A percentile compares a stretch with the other conserved stretches of the same genome.
Conservation (phyloP, 1,140 invertebrate species). For the Stenopsyche tienmushanensis region DNA sequence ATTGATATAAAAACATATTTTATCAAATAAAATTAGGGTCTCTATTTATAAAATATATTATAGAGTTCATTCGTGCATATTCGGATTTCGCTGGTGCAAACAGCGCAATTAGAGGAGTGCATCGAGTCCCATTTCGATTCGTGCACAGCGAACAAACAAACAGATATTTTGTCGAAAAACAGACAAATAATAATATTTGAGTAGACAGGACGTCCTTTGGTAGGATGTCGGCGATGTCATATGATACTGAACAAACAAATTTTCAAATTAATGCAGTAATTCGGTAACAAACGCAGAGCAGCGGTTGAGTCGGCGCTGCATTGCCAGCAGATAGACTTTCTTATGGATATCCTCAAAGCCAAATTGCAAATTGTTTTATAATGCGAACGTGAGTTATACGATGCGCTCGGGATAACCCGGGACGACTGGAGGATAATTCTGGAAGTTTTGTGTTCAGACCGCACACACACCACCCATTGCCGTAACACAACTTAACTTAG, state of each 20-base stretch:
- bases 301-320: neutral
- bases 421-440: no score
- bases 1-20: no score
- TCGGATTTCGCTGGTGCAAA: no score
- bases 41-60: no score
- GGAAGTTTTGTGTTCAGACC: no score
- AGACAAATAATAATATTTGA: neutral
- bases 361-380: slow-evolving; percentile 21
- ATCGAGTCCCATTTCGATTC: neutral
- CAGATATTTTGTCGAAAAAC: neutral
- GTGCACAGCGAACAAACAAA: neutral
- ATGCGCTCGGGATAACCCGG: neutral
- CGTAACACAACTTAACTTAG: slow-evolving; percentile 2
- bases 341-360: slow-evolving; percentile 1
- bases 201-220: neutral
- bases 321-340: neutral
- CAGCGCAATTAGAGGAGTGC: neutral
- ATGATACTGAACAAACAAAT: no score
- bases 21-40: no score
- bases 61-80: no score
- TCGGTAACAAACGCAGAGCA: neutral
- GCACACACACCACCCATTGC: no score
- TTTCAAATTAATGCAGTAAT: no score
- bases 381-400: slow-evolving; percentile 2
- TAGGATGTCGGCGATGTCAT: no score